A percentile compares a stretch with the other conserved stretches of the same genome.
These are phyloP conservation scores for Apeira syringaria DNA, from an alignment of 2,888 invertebrate genomes.

Conservation along the genomic window DNA sequence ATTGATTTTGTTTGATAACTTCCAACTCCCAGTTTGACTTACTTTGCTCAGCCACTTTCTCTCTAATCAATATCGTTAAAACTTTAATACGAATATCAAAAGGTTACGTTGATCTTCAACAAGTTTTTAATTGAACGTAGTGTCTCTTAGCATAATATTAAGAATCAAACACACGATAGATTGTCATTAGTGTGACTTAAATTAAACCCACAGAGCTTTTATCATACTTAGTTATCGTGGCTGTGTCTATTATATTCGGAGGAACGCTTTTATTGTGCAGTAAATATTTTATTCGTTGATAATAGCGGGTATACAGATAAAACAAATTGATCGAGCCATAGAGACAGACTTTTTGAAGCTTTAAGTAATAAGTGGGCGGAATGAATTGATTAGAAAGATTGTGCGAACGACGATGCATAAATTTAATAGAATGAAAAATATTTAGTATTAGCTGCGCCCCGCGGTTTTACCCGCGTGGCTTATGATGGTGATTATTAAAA, in stretches of 20 bases:
- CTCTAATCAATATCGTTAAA: slow-evolving; percentile 27
- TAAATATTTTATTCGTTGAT: slow-evolving; percentile 79
- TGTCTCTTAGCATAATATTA: not conserved
- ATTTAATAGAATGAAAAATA: too few species aligned
- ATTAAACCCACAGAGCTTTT: slow-evolving; percentile 34
- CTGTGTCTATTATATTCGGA: slow-evolving; percentile 72
- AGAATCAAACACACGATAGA: slow-evolving; percentile 7
- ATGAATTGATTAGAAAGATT: slow-evolving; percentile 74
- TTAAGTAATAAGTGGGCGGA: slow-evolving; percentile 68
- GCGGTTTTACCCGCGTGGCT: too few species aligned
- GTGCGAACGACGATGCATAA: slow-evolving; percentile 60
- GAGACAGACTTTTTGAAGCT: slow-evolving; percentile 57
- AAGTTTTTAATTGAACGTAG: slow-evolving; percentile 19
- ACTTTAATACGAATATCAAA: slow-evolving; percentile 10
- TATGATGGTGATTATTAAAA: too few species aligned
- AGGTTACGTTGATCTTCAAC: slow-evolving; percentile 2
- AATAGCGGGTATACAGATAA: slow-evolving; percentile 68
- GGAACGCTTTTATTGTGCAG: slow-evolving; percentile 76
- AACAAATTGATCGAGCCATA: slow-evolving; percentile 74
- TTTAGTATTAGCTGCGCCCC: too few species aligned
- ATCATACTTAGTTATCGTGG: slow-evolving; percentile 54
- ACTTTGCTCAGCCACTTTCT: slow-evolving; percentile 20
- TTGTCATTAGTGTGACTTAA: slow-evolving; percentile 25
- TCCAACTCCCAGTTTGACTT: slow-evolving; percentile 25
- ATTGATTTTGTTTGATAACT: slow-evolving; percentile 34